phyloP scores from a whole-genome alignment of 2,888 invertebrate genomes.

The Lithosia quadra region DNA sequence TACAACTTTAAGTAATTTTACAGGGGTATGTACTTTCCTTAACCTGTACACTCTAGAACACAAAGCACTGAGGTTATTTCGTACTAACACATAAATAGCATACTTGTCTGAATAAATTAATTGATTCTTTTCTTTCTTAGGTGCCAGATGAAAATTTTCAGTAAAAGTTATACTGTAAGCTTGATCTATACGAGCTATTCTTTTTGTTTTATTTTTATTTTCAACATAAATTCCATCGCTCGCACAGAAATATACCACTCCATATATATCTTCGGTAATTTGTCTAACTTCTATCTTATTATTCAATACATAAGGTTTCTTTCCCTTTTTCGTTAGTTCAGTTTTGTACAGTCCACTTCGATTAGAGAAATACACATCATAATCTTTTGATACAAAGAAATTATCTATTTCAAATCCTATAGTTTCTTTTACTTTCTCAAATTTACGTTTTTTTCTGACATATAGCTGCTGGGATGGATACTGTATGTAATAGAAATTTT shows the following conservation, averaged over 20 bases:
- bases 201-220: background rate
- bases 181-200: conserved; percentile 8
- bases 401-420: conserved; percentile 8
- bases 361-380: conserved; percentile 4
- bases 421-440: background rate
- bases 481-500: conserved; percentile 1
- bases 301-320: background rate
- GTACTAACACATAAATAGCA: conserved; percentile 1
- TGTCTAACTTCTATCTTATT: background rate
- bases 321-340: background rate
- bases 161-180: conserved; percentile 7
- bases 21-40: conserved; percentile 1
- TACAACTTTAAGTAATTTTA: conserved; percentile 4
- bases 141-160: background rate
- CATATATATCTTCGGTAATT: conserved; percentile 10
- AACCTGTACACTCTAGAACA: background rate
- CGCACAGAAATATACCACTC: conserved; percentile 15
- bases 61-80: background rate
- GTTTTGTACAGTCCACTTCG: conserved; percentile 13
- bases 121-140: conserved; percentile 5
- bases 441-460: background rate
- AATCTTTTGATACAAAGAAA: background rate
- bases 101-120: conserved; percentile 13
- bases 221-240: conserved; percentile 16
- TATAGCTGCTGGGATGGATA: conserved; percentile 10